Evolutionary conservation across 2,888 invertebrate genomes (phyloP).

Genomic region (Mesorhabditis spiculigera): DNA sequence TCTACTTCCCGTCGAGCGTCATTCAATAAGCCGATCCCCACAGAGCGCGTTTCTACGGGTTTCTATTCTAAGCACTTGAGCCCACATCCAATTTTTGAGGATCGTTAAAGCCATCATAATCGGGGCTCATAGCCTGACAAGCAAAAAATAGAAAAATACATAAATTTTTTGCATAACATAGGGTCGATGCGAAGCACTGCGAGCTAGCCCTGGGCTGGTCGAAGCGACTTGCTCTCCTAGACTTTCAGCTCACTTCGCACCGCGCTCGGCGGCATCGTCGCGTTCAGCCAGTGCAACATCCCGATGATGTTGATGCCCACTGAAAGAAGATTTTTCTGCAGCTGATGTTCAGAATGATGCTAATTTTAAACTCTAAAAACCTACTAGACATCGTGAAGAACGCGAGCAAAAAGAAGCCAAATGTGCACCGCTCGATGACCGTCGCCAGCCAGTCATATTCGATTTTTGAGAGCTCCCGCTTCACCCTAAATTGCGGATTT

Average conservation of each 20-base stretch:
- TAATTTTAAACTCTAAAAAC: background rate
- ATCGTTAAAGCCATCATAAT: too few relatives aligned
- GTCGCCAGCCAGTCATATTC: conserved; percentile 28
- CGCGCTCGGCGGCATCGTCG: background rate
- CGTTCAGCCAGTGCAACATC: background rate
- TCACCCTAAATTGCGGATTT: background rate
- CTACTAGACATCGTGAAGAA: conserved; percentile 16
- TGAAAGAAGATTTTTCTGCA: background rate
- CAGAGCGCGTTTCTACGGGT: too few relatives aligned
- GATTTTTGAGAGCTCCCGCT: conserved; percentile 14
- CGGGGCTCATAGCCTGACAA: too few relatives aligned
- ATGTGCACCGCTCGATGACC: conserved; percentile 22
- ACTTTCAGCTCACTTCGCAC: background rate
- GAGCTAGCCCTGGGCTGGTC: too few relatives aligned
- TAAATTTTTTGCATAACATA: too few relatives aligned
- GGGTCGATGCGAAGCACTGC: too few relatives aligned
- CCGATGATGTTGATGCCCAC: background rate
- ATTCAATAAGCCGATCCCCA: too few relatives aligned
- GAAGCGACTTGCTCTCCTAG: background rate
- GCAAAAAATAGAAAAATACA: too few relatives aligned
- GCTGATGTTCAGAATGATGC: background rate
- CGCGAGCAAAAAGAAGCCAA: conserved; percentile 17
- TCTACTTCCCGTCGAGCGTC: too few relatives aligned
- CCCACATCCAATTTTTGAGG: too few relatives aligned
- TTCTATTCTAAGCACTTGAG: too few relatives aligned